Conservation (phyloP, 2,888 invertebrate genomes). For the Pristionchus maxplancki region DNA sequence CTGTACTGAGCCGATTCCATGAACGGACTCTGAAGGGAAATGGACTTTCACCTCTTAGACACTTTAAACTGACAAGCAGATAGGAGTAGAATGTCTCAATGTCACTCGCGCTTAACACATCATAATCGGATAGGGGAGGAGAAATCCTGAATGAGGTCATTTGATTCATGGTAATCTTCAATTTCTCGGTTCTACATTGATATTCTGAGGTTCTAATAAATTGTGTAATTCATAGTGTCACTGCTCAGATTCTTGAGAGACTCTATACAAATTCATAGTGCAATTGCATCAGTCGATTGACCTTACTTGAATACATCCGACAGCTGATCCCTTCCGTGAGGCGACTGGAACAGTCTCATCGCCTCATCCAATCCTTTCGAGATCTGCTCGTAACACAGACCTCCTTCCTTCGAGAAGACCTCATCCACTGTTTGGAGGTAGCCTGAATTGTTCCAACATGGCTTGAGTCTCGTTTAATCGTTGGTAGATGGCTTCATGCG, state of each 20-base stretch:
- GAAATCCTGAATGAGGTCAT: background rate
- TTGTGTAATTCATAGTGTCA: no score
- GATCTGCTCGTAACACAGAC: background rate
- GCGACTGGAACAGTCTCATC: background rate
- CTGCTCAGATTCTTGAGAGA: no score
- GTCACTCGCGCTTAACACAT: background rate
- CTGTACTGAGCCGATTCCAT: background rate
- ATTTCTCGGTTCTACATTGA: no score
- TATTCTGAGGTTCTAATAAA: no score
- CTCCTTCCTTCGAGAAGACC: background rate
- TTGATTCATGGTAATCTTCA: no score
- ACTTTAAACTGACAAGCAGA: background rate
- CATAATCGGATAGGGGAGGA: background rate
- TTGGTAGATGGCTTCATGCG: background rate
- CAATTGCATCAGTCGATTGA: no score
- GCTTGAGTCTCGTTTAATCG: no score
- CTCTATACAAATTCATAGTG: no score
- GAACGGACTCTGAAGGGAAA: background rate
- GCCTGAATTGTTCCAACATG: background rate
- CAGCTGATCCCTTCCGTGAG: background rate
- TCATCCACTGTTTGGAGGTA: conserved; percentile 45
- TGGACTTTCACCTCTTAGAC: background rate
- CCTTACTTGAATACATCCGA: background rate
- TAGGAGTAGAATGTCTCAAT: background rate
- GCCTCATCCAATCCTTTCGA: background rate